These are phyloP conservation scores for Tetranychus urticae DNA, from an alignment of 1,140 invertebrate genomes.

Conservation along the genomic window DNA sequence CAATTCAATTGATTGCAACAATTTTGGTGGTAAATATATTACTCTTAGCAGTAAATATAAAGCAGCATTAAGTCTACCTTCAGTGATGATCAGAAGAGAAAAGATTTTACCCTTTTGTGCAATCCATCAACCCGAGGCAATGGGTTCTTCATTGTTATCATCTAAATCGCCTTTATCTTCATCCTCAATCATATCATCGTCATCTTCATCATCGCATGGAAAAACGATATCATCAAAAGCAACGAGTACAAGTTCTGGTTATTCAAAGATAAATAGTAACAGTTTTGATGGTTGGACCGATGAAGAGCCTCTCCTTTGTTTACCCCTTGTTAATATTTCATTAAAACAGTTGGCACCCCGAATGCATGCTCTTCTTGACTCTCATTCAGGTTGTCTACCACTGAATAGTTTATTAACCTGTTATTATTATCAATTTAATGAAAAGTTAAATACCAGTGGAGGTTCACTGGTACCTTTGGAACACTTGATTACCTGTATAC, in stretches of 20 bases:
- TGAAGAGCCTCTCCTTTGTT: not conserved
- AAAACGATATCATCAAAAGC: too few species aligned
- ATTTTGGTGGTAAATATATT: not conserved
- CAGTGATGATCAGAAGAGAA: not conserved
- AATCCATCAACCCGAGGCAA: not conserved
- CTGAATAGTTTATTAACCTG: conserved; percentile 33
- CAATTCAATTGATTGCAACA: not conserved
- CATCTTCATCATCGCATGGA: too few species aligned
- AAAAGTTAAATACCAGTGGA: conserved; percentile 18
- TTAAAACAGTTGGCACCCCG: conserved; percentile 35
- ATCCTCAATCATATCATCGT: too few species aligned
- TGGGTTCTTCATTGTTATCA: not conserved
- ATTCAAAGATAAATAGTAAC: too few species aligned
- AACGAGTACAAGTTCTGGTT: too few species aligned
- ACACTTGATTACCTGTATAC: conserved; percentile 56
- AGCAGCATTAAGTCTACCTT: not conserved
- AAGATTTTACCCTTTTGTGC: not conserved
- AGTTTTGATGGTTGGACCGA: not conserved
- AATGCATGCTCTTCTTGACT: conserved; percentile 35
- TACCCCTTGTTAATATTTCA: conserved; percentile 45
- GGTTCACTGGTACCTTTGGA: conserved; percentile 50
- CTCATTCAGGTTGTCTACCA: conserved; percentile 42
- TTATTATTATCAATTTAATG: not conserved
- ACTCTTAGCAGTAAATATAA: not conserved
- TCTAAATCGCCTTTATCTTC: too few species aligned